These are phyloP conservation scores for Clarias magur DNA, from an alignment of 2,113 vertebrate genomes.

Conservation along the genomic window DNA sequence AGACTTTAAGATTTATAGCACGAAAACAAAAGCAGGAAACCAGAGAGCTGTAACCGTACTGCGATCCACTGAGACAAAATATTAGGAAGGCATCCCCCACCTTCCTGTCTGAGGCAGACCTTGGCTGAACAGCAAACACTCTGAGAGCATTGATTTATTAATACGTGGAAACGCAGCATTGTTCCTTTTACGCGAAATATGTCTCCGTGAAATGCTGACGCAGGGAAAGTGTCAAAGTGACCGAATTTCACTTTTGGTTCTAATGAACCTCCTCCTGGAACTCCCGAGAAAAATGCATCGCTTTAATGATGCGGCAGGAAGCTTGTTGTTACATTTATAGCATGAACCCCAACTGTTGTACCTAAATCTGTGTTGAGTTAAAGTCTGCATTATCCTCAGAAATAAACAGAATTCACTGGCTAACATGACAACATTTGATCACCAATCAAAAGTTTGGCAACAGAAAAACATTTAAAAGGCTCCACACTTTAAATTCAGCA, in stretches of 20 bases:
- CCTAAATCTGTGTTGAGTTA: neutral
- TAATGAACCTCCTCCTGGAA: neutral
- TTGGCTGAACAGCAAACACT: constrained; percentile 26
- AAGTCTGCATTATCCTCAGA: neutral
- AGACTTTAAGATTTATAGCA: constrained; percentile 6
- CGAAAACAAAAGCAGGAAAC: constrained; percentile 51
- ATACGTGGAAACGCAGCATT: neutral
- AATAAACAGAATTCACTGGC: neutral
- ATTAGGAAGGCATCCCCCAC: constrained; percentile 6
- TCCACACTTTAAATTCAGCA: neutral
- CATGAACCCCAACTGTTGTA: neutral
- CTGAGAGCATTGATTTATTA: constrained; percentile 36
- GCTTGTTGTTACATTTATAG: too few relatives aligned
- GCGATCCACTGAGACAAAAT: constrained; percentile 38
- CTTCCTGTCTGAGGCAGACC: constrained; percentile 11
- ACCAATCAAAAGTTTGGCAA: neutral
- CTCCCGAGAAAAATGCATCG: neutral
- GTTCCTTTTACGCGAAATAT: neutral
- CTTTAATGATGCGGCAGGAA: neutral
- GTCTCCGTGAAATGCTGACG: neutral
- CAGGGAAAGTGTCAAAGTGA: neutral
- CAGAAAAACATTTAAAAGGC: neutral
- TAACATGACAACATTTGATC: too few relatives aligned
- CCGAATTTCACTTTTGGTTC: neutral
- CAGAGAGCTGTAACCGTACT: neutral